Evolutionary conservation across 53 echinoderm and acorn worm species (phyloP).

Genomic region (Temnopleurus reevesii): DNA sequence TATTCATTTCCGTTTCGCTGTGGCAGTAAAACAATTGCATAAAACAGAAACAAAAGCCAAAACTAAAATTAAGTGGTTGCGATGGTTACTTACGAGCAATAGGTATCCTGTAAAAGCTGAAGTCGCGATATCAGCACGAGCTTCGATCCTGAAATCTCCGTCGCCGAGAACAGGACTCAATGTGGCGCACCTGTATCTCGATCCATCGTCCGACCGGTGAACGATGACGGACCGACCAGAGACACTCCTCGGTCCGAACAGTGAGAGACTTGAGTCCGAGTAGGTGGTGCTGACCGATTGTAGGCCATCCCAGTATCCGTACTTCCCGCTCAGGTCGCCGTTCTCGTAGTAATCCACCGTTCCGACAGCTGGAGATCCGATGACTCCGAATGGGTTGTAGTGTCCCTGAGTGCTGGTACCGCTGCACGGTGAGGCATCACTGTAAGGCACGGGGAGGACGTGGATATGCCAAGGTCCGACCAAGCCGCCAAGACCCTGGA

Average conservation of each 20-base stretch:
- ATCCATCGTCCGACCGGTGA: constrained; percentile 70
- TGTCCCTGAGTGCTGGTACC: constrained; percentile 71
- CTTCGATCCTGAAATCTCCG: constrained; percentile 67
- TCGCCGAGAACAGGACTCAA: constrained; percentile 51
- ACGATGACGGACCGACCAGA: constrained; percentile 79
- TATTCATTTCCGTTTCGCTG: too few relatives aligned
- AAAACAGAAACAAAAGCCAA: too few relatives aligned
- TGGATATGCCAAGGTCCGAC: constrained; percentile 95
- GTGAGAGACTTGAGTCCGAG: constrained; percentile 74
- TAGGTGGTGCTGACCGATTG: constrained; percentile 16
- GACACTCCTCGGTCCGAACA: constrained; percentile 82
- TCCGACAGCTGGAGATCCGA: constrained; percentile 65
- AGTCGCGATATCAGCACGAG: constrained; percentile 55
- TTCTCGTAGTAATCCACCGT: constrained; percentile 88
- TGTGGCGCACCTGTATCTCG: constrained; percentile 83
- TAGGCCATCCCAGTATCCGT: constrained; percentile 65
- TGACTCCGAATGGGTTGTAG: constrained; percentile 85
- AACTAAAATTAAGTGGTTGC: too few relatives aligned
- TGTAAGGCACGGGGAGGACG: constrained; percentile 72
- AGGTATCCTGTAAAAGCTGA: constrained; percentile 60
- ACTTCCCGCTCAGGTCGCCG: constrained; percentile 94
- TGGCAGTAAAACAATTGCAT: too few relatives aligned
- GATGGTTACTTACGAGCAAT: constrained; percentile 68
- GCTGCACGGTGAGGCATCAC: constrained; percentile 64
- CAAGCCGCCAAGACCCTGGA: constrained; percentile 57